Conservation (phyloP, 2,113 vertebrate species). For the Bubalus kerabau region DNA sequence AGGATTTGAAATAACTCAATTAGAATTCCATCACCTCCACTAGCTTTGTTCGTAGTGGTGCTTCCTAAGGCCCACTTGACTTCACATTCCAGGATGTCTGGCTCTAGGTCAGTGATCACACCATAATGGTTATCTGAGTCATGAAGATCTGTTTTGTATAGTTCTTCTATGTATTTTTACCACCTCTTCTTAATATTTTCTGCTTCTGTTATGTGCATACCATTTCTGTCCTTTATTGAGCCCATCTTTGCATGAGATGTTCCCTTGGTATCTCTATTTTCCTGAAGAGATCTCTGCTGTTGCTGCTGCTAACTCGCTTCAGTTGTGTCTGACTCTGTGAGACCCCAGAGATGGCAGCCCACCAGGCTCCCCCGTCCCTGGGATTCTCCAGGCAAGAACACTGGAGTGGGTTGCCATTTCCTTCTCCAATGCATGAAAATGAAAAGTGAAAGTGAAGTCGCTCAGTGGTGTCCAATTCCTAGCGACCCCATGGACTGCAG, state of each 20-base stretch:
- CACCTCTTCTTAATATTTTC: not conserved
- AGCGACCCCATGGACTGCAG: no score
- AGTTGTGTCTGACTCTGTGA: no score
- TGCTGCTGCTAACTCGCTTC: no score
- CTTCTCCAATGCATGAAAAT: no score
- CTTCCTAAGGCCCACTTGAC: not conserved
- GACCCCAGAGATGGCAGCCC: no score
- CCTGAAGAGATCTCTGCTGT: not conserved
- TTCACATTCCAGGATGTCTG: not conserved
- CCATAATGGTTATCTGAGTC: not conserved
- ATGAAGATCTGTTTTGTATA: not conserved
- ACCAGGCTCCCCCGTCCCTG: no score
- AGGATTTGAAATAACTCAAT: not conserved
- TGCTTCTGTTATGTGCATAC: not conserved
- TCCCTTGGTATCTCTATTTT: not conserved
- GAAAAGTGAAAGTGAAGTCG: no score
- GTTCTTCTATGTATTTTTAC: not conserved
- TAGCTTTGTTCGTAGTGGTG: not conserved
- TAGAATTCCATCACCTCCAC: not conserved
- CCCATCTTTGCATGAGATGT: not conserved
- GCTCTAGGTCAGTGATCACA: not conserved
- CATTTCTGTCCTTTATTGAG: not conserved
- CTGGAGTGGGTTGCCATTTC: no score
- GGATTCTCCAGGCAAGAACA: no score
- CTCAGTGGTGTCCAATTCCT: no score